phyloP scores from a whole-genome alignment of 2,888 invertebrate species.

The Ormyrus nitidulus region DNA sequence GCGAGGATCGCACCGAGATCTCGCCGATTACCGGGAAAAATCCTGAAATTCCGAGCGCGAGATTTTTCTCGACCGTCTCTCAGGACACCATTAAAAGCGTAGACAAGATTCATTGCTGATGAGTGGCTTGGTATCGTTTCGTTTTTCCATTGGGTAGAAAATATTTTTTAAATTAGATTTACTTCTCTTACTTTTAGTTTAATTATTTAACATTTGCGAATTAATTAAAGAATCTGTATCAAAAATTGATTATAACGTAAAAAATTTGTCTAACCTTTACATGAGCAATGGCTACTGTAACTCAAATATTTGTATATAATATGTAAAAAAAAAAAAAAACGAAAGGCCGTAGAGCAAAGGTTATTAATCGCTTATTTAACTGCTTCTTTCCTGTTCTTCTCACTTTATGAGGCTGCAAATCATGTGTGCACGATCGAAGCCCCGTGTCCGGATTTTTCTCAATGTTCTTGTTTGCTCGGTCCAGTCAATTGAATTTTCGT shows the following conservation, averaged over 20 bases:
- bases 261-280: too few relatives aligned
- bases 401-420: constrained; percentile 17
- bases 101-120: too few relatives aligned
- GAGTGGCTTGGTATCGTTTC: too few relatives aligned
- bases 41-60: constrained; percentile 9
- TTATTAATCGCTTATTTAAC: constrained; percentile 30
- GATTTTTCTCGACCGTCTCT: constrained; percentile 47
- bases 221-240: too few relatives aligned
- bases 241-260: too few relatives aligned
- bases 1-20: not conserved
- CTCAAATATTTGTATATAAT: too few relatives aligned
- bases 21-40: constrained; percentile 57
- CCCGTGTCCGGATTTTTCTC: constrained; percentile 26
- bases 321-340: too few relatives aligned
- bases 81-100: constrained; percentile 61
- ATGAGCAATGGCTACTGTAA: too few relatives aligned
- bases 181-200: too few relatives aligned
- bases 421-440: not conserved
- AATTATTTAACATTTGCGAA: too few relatives aligned
- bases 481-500: constrained; percentile 22
- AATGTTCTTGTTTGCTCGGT: constrained; percentile 9
- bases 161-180: too few relatives aligned
- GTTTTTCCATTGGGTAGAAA: too few relatives aligned
- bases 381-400: not conserved
- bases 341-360: not conserved